These are phyloP conservation scores for western clawed frog (Xenopus tropicalis) DNA, from an alignment of 2,113 vertebrate genomes.

Conservation along the genomic window UCB_Xtro_10.0 CM004445.2:72976001-72976500, in stretches of 20 bases:
- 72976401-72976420: too few species aligned
- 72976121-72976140: constrained; percentile 47
- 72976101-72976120: constrained; percentile 52
- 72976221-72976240: constrained; percentile 22
- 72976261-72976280: constrained; percentile 5
- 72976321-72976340: background rate
- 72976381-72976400: too few species aligned
- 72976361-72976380: too few species aligned
- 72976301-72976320: background rate
- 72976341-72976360: background rate
- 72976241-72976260: constrained; percentile 13
- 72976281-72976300: background rate
- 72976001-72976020: constrained; percentile 66
- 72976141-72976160: constrained; percentile 47
- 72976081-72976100: constrained; percentile 74
- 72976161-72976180: constrained; percentile 41
- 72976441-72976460: too few species aligned
- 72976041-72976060: constrained; percentile 64
- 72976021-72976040: constrained; percentile 66
- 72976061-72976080: constrained; percentile 86
- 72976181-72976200: constrained; percentile 45
- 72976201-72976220: constrained; percentile 39
- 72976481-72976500: too few species aligned
- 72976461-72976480: too few species aligned
- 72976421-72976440: too few species aligned